Evolutionary conservation across 2,797 vertebrate species (phyloP), one percentile per base, ranked within the genome.

Genomic region (Chrysocyon brachyurus): DNA sequence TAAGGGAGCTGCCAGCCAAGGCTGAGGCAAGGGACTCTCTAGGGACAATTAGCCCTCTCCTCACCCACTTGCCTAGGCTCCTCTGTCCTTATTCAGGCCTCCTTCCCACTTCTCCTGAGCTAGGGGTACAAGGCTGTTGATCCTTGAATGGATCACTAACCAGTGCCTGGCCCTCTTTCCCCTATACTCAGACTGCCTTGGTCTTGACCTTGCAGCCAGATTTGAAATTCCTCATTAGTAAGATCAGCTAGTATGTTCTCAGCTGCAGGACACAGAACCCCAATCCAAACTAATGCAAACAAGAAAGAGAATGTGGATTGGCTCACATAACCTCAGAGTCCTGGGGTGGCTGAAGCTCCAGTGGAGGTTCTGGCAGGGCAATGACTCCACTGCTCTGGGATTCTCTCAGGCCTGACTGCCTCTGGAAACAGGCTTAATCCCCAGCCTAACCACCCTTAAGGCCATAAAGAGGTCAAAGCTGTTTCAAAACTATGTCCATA

Each of bases 191-290:
- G 66, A 54, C 40, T 88, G 77, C 85, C 33, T 77, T 46, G 28
- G 64, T 64, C 82, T 40, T 83, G 40, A 93, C 26, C 12, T 56
- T 54, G 49, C n/a, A 78, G 63, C 24, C 24, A 46, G 72, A 77
- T 73, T 68, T 61, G 49, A 95, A 96, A 54, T 93, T 92, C n/a
- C 33, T 87, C 57, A 91, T 57, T 59, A 56, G 56, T 89, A 73
- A 97, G 66, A 70, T 94, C 72, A 92, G 36, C 57, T 64, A 66
- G 33, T 73, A 17, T 73, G 31, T 8, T 92, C 73, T 88, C 52
- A 73, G 83, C 57, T 84, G 40, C 68, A 93, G 70, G 68, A 95
- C 57, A 68, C 7, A 75, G 68, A 89, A 57, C 72, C 61, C 31
- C 26, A 56, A 28, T 40, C 59, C 28, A 49, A 94, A 82, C 31